Base-by-base conservation (phyloP, 2,888 invertebrate genomes). In the Eilema depressum region DNA sequence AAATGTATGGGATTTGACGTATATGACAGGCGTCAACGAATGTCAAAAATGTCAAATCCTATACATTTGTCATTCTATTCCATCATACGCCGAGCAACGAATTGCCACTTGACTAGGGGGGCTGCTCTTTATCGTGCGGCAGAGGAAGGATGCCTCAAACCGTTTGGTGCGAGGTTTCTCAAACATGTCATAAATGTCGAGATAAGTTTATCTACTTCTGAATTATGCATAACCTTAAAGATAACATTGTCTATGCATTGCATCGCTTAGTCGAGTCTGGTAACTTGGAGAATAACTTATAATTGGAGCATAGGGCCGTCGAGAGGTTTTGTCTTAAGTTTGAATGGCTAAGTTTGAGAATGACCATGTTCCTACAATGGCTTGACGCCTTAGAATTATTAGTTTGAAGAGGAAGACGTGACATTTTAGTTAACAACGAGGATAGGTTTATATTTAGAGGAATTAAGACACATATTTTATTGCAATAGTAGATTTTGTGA, bases 271-370 rank as follows among this genome's bases (percentile, higher is more conserved):
- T 23, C 41, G 56, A 82, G 70, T 74, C 72, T 69, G 61, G 26
- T 68, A 76, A 76, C 74, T 83, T 81, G 63, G 70, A 62, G 78
- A 78, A 75, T 77, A 83, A 81, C 70, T 83, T 83, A 74, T 83
- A 83, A 83, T 81, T 81, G 83, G 75, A 77, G 75, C 74, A 74
- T 76, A 70, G 70, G 69, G 81, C 78, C 61, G 62, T 56, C 66
- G 72, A 63, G 75, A 75, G 70, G 76, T 83, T 78, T 78, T 74
- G 81, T 78, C 75, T 76, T 70, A 74, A 78, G 74, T 83, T 80
- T 73, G 47, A 82, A 69, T 69, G 61, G 71, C 73, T 53, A 70
- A 78, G 78, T 65, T 77, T 73, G 63, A 64, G 63, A 66, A 63
- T 73, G 74, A 64, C 71, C 70, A 65, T 68, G 61, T 69, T 66